These are phyloP conservation scores for Bicyclus anynana DNA, from an alignment of 1,140 invertebrate species.

Conservation along the genomic window DNA sequence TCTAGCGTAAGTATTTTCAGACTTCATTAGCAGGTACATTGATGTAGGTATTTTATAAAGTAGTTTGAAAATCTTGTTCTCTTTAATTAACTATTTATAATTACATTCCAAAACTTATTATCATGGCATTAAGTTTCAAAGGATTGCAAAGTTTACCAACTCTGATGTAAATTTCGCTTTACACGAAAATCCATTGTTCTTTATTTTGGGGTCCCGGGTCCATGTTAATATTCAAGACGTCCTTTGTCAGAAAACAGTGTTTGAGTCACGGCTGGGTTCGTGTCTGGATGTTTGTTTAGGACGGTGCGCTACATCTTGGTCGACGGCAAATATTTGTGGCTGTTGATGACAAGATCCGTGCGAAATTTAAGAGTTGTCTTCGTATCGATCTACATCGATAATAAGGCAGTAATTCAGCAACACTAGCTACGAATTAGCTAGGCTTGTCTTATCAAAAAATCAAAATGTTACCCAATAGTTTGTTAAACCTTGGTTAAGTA, in stretches of 20 bases:
- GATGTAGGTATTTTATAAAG: no score
- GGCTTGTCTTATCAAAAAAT: no score
- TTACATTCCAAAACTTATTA: no score
- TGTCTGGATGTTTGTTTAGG: constrained; percentile 48
- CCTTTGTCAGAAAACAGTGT: constrained; percentile 26
- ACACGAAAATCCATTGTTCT: constrained; percentile 5
- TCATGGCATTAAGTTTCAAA: background rate
- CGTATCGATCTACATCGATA: background rate
- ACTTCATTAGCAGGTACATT: no score
- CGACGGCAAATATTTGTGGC: constrained; percentile 51
- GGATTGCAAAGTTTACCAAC: background rate
- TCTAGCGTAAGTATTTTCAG: no score
- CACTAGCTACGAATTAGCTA: no score
- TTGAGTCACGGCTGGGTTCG: constrained; percentile 19
- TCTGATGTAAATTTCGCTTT: constrained; percentile 2
- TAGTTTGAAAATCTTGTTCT: no score
- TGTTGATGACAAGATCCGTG: constrained; percentile 34
- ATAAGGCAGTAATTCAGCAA: no score
- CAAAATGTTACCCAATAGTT: no score
- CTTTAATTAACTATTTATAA: no score
- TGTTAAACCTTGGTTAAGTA: no score
- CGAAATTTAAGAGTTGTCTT: constrained; percentile 11
- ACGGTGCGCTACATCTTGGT: constrained; percentile 35
- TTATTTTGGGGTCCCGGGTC: constrained; percentile 11
- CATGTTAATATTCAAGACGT: constrained; percentile 28